Evolutionary conservation across 2,113 vertebrate genomes (phyloP).

Genomic region (Mormyrus iriodes): DNA sequence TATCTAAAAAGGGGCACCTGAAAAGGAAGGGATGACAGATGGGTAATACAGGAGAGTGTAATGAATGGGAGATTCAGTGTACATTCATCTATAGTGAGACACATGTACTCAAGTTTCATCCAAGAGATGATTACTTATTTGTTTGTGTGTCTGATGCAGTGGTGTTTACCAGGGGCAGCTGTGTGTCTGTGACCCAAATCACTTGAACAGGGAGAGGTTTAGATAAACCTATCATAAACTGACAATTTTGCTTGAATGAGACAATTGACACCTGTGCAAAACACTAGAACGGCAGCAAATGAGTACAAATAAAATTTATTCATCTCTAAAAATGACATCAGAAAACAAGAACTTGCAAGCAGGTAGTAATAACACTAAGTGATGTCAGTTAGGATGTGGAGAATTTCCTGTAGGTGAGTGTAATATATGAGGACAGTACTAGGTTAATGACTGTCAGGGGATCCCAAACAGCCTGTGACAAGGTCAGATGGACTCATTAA

Average conservation of each 20-base stretch:
- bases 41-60: neutral
- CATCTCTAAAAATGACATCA: neutral
- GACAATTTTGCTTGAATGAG: constrained; percentile 1
- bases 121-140: neutral
- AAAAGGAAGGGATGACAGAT: neutral
- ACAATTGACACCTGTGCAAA: neutral
- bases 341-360: neutral
- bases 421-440: neutral
- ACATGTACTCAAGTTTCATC: neutral
- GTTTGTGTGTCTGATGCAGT: constrained; percentile 21
- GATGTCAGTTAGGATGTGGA: neutral
- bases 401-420: neutral
- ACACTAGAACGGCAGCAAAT: neutral
- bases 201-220: constrained; percentile 48
- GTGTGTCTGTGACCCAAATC: constrained; percentile 64
- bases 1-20: neutral
- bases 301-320: neutral
- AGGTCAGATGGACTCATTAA: neutral
- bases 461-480: neutral
- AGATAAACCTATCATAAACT: neutral
- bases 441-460: neutral
- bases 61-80: neutral
- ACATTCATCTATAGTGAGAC: neutral
- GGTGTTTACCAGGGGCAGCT: constrained; percentile 56
- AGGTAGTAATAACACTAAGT: neutral